These are phyloP conservation scores for Orthosia gothica DNA, from an alignment of 2,888 invertebrate genomes.

Conservation along the genomic window DNA sequence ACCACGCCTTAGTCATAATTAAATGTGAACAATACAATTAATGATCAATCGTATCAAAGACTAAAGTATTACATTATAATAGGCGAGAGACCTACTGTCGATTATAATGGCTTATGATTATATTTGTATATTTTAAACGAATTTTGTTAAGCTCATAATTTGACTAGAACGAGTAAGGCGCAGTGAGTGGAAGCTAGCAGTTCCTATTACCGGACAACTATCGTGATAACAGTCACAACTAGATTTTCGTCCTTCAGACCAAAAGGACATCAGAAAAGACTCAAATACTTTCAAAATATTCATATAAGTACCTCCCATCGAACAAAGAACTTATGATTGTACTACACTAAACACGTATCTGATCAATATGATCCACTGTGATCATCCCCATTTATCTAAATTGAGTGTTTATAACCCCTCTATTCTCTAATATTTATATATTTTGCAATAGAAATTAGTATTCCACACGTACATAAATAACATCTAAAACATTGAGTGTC, in stretches of 20 bases:
- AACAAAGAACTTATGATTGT: constrained; percentile 63
- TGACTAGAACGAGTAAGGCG: constrained; percentile 65
- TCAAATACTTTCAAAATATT: constrained; percentile 62
- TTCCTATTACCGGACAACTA: constrained; percentile 68
- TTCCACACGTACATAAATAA: constrained; percentile 62
- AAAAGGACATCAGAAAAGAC: constrained; percentile 62
- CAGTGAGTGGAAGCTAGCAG: constrained; percentile 64
- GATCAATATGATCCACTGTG: constrained; percentile 69
- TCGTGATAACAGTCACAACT: constrained; percentile 66
- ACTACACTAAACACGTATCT: constrained; percentile 62
- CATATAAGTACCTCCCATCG: constrained; percentile 57
- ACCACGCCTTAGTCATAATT: constrained; percentile 67
- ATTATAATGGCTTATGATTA: constrained; percentile 68
- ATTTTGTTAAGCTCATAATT: constrained; percentile 68
- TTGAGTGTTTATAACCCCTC: constrained; percentile 60
- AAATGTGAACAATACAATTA: constrained; percentile 62
- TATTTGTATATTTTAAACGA: constrained; percentile 65
- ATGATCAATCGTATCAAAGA: constrained; percentile 65
- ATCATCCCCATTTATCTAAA: constrained; percentile 63
- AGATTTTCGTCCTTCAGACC: constrained; percentile 58
- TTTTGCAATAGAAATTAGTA: constrained; percentile 62
- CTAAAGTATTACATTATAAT: constrained; percentile 65
- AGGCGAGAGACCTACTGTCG: constrained; percentile 64
- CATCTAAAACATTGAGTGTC: constrained; percentile 67
- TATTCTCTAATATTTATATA: constrained; percentile 64